Evolutionary conservation across 2,888 invertebrate genomes (phyloP), one percentile per base, ranked within the genome.

Genomic region (Trachelus troglodyta): DNA sequence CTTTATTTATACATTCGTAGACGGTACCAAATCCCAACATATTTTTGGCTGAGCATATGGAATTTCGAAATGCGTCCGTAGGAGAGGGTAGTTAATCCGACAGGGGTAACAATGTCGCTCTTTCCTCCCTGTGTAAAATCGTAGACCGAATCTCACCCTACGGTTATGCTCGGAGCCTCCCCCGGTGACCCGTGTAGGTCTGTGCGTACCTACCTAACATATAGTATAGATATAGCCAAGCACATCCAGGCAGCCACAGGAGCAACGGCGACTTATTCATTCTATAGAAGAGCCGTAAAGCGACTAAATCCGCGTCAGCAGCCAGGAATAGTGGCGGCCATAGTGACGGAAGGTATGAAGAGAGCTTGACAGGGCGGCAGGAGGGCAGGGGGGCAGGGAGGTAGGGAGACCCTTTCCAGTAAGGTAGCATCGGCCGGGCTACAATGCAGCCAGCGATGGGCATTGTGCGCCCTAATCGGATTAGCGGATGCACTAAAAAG

Each of bases 401-500:
- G 34, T 0, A 35, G 35, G 35, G 83, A 83, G 84, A 84, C 87
- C 86, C 86, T 84, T 81, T 79, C 80, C 77, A 40, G 71, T 81
- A 84, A 83, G 86, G 83, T 84, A 81, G 83, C 80, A 82, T 75
- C 80, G 40, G 74, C 80, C 73, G 71, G 74, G 76, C 74, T 76
- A 79, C 79, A 79, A 79, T 79, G 79, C 76, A 74, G 74, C 71
- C 35, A 71, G 71, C 78, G 71, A 68, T 75, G 74, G 40, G 34
- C 76, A 79, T 79, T 79, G 76, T 77, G 76, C 40, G 78, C 79
- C 85, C 87, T 91, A 91, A 91, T 90, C 91, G 89, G 91, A 91
- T 91, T 91, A 91, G 85, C 87, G 89, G 85, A 85, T 89, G 86
- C 87, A 86, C 87, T 89, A 91, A 91, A 91, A 91, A 91, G 91